Evolutionary conservation across 2,888 invertebrate genomes (phyloP).

Genomic region (Phania funesta): DNA sequence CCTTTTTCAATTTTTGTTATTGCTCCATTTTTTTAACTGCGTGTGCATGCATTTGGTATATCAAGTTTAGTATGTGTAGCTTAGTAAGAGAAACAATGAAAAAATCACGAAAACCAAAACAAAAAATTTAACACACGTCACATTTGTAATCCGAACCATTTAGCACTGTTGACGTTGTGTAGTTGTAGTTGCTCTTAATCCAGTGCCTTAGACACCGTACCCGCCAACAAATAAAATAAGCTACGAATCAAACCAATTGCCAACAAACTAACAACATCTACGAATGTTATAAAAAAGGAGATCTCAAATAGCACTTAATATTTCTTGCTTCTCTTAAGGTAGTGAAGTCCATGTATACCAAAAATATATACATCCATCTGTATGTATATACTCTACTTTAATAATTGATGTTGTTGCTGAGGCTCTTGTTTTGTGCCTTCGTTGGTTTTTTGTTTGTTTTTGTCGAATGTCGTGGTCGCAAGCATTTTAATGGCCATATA

Average conservation of each 20-base stretch:
- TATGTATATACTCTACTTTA: constrained; percentile 40
- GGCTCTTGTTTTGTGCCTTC: constrained; percentile 51
- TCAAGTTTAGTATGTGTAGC: not conserved
- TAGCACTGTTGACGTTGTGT: constrained; percentile 66
- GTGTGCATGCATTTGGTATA: no score
- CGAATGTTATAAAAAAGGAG: constrained; percentile 36
- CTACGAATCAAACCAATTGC: constrained; percentile 49
- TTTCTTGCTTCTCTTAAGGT: constrained; percentile 53
- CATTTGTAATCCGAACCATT: constrained; percentile 65
- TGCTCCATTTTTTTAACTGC: not conserved
- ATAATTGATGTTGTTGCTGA: constrained; percentile 55
- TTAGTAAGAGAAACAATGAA: not conserved
- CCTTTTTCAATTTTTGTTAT: not conserved
- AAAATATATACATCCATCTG: no score
- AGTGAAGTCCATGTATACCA: constrained; percentile 43
- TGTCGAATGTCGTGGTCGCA: constrained; percentile 63
- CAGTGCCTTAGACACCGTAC: constrained; percentile 61
- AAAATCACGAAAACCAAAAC: constrained; percentile 20
- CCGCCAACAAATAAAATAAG: constrained; percentile 47
- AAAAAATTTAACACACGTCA: constrained; percentile 62
- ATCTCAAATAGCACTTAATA: constrained; percentile 51
- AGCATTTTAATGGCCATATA: constrained; percentile 2
- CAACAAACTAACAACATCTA: constrained; percentile 29
- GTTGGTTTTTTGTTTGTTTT: constrained; percentile 32
- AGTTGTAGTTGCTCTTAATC: constrained; percentile 61